These are phyloP conservation scores for Tonatia bakeri DNA, from an alignment of 2,113 vertebrate species.

Conservation along the genomic window DNA sequence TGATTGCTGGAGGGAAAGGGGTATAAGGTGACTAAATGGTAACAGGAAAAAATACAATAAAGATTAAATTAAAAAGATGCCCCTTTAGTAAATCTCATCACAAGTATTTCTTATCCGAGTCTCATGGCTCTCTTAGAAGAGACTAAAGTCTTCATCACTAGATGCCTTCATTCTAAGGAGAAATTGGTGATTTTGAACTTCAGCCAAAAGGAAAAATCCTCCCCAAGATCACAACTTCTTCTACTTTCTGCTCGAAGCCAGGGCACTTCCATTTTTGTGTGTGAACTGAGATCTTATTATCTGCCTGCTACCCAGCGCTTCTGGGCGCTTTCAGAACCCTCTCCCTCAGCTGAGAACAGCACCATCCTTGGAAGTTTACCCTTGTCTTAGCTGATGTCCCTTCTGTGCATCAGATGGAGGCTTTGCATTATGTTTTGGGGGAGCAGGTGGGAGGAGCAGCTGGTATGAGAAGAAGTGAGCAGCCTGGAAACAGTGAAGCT, in stretches of 20 bases:
- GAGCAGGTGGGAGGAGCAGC: slow-evolving; percentile 83
- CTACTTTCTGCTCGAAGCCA: not conserved
- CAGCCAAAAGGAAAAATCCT: not conserved
- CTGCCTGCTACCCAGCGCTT: slow-evolving; percentile 69
- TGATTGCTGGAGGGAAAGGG: too few relatives aligned
- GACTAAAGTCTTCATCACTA: not conserved
- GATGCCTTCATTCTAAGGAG: not conserved
- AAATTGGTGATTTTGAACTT: not conserved
- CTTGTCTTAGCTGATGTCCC: slow-evolving; percentile 59
- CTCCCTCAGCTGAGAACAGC: slow-evolving; percentile 64
- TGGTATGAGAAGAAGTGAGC: slow-evolving; percentile 84
- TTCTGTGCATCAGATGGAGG: slow-evolving; percentile 79
- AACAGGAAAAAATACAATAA: too few relatives aligned
- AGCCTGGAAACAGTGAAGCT: slow-evolving; percentile 77
- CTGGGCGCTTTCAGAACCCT: slow-evolving; percentile 44
- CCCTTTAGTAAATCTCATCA: not conserved
- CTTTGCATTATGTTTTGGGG: slow-evolving; percentile 74
- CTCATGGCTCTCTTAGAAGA: not conserved
- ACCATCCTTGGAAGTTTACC: slow-evolving; percentile 70
- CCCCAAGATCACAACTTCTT: not conserved
- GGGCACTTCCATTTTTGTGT: slow-evolving; percentile 31
- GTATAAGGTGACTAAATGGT: too few relatives aligned
- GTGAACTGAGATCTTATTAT: slow-evolving; percentile 58
- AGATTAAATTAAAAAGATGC: not conserved
- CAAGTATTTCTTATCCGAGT: not conserved